Percentiles rank a stretch among this genome's conserved stretches.
Conservation (phyloP, 1,140 invertebrate species). For the Condylostylus longicornis region DNA sequence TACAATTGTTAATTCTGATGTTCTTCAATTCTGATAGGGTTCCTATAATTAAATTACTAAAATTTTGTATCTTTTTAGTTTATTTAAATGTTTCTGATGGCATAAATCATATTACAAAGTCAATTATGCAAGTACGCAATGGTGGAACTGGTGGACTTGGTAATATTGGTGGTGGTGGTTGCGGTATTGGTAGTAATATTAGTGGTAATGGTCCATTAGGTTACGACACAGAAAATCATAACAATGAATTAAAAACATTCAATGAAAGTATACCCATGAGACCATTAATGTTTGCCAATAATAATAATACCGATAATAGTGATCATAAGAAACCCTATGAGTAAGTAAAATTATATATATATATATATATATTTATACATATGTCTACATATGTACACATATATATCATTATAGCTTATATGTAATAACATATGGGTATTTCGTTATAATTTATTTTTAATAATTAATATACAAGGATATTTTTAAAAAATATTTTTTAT, state of each 20-base stretch:
- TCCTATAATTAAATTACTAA: too few relatives aligned
- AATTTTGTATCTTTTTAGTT: too few relatives aligned
- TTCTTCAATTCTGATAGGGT: too few relatives aligned
- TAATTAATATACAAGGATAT: too few relatives aligned
- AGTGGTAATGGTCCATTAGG: slow-evolving; percentile 15
- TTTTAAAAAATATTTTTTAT: too few relatives aligned
- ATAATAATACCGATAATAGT: slow-evolving; percentile 34
- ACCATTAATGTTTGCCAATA: slow-evolving; percentile 55
- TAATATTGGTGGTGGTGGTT: background rate
- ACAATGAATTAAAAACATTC: slow-evolving; percentile 27
- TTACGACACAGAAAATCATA: background rate
- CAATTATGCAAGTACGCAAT: slow-evolving; percentile 32
- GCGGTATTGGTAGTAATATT: slow-evolving; percentile 8
- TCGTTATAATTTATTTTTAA: too few relatives aligned
- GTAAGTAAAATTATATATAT: slow-evolving; percentile 2
- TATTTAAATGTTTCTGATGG: slow-evolving; percentile 41
- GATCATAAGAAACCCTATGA: slow-evolving; percentile 1
- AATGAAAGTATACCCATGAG: slow-evolving; percentile 63
- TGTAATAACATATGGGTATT: too few relatives aligned
- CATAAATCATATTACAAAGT: slow-evolving; percentile 41
- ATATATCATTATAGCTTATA: too few relatives aligned
- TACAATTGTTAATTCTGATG: too few relatives aligned
- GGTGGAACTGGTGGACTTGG: slow-evolving; percentile 8
- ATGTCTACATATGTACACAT: too few relatives aligned
- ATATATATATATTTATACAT: too few relatives aligned